Evolutionary conservation across 2,113 vertebrate species (phyloP).

Genomic region (Cyanoramphus novaezelandiae): DNA sequence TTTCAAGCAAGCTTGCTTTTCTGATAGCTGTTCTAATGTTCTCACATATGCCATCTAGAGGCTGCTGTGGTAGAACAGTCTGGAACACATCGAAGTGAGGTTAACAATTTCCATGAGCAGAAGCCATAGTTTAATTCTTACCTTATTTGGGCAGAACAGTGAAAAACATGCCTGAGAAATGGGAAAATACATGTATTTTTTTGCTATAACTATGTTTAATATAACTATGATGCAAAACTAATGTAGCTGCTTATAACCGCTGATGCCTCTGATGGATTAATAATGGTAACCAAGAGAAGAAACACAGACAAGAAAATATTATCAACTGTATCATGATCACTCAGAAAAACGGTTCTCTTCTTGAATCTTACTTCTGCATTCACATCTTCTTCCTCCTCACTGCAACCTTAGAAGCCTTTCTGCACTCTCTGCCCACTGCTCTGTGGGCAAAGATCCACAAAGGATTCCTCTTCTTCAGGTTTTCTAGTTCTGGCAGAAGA

Average conservation of each 20-base stretch:
- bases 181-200: not conserved
- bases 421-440: not conserved
- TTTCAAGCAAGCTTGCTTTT: not conserved
- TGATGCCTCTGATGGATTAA: not conserved
- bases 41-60: not conserved
- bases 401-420: not conserved
- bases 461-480: not conserved
- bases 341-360: not conserved
- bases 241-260: not conserved
- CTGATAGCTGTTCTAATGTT: not conserved
- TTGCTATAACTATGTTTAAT: not conserved
- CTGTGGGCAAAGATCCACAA: not conserved
- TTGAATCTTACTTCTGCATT: not conserved
- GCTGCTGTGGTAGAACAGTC: not conserved
- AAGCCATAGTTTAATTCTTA: not conserved
- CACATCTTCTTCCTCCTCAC: not conserved
- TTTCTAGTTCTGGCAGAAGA: not conserved
- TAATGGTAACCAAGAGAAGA: not conserved
- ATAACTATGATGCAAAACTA: not conserved
- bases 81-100: not conserved
- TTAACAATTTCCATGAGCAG: not conserved
- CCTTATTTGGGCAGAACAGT: not conserved
- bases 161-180: not conserved
- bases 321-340: not conserved
- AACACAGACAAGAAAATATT: not conserved